Evolutionary conservation across 2,888 invertebrate species (phyloP), one percentile per base, ranked within the genome.

Genomic region (Drosophila ezoana): DNA sequence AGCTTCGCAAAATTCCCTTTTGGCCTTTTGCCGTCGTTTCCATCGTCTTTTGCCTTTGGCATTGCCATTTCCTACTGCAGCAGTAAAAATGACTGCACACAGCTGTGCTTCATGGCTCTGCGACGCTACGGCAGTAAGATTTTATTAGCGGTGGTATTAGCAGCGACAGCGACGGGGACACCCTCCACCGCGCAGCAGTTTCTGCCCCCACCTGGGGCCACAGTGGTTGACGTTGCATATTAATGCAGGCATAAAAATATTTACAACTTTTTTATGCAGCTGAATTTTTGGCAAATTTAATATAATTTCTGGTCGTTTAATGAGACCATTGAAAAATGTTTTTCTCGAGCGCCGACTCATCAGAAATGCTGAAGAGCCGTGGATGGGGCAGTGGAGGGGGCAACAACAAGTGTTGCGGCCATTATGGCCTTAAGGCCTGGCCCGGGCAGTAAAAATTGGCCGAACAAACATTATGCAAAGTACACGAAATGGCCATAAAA

Each of bases 61-160:
- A 62, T 38, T 71, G 56, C 71, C 59, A 60, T 78, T 68, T 54
- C 45, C 75, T 64, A 75, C 75, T 89, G 85, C 86, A 87, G 89
- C 80, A 87, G 86, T 86, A 86, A 86, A 86, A 89, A 86, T 87
- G 83, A 86, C 86, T 86, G 89, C 89, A 88, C 85, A 87, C 85
- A 86, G 85, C 83, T 86, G 85, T 87, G 88, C 83, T 86, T 86
- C 85, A 86, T 86, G 87, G 88, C 86, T 80, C 71, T 74, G 65
- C 68, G 68, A 68, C 76, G 86, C 72, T 73, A 65, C 72, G 81
- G 86, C 89, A 86, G 89, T 89, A 86, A 86, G 88, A 86, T 86
- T 86, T 86, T 89, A 86, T 86, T 86, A 89, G 89, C 89, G 85
- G 81, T 80, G 89, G 89, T 89, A 85, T 89, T 87, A 86, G 85